A percentile compares a stretch with the other conserved stretches of the same genome.
phyloP scores from a whole-genome alignment of 2,797 vertebrate genomes.

The Sebastes aleutianus region DNA sequence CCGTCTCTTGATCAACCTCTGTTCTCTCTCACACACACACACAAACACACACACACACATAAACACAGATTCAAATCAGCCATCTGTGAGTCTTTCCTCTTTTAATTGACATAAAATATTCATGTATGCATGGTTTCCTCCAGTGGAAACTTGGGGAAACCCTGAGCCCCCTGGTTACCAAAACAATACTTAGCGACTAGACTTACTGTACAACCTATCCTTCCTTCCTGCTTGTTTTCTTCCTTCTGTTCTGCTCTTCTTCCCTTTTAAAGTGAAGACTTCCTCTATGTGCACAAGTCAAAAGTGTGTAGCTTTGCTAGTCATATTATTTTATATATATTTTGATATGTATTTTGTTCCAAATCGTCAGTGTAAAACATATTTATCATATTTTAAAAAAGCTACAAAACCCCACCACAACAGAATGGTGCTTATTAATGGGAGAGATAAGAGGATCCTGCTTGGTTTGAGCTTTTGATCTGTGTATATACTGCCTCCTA shows the following conservation, averaged over 20 bases:
- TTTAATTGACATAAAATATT: constrained; percentile 80
- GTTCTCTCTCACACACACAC: neutral
- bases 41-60: constrained; percentile 18
- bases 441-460: neutral
- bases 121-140: constrained; percentile 67
- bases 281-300: neutral
- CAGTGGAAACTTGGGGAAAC: constrained; percentile 73
- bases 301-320: neutral
- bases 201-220: constrained; percentile 10
- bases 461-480: neutral
- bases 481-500: constrained; percentile 66
- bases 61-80: constrained; percentile 61
- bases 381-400: neutral
- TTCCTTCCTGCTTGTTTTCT: neutral
- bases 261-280: constrained; percentile 1
- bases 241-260: neutral
- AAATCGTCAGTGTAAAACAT: neutral
- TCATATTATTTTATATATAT: neutral
- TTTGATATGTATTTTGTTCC: neutral
- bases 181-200: constrained; percentile 61
- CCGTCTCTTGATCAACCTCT: constrained; percentile 49
- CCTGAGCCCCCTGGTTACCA: constrained; percentile 55
- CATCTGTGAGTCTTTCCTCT: constrained; percentile 70
- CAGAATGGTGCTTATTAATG: neutral
- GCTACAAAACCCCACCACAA: neutral